These are phyloP conservation scores for Sphaerodactylus townsendi DNA, from an alignment of 2,113 vertebrate genomes.

Conservation along the genomic window DNA sequence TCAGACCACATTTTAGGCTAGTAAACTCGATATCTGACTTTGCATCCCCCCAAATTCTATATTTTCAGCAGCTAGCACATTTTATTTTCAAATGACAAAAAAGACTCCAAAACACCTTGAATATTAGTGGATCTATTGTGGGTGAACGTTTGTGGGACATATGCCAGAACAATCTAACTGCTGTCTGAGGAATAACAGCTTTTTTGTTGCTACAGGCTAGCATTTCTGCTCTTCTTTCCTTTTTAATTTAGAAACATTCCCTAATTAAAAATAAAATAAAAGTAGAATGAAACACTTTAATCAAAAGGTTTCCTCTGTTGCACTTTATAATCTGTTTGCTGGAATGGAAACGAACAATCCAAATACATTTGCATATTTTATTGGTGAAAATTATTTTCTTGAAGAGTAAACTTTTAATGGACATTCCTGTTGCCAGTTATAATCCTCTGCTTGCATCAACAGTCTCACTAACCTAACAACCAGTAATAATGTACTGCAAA, in stretches of 20 bases:
- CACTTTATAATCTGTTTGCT: slow-evolving; percentile 32
- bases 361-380: slow-evolving; percentile 13
- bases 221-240: neutral
- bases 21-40: neutral
- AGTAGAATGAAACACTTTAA: neutral
- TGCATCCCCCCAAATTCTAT: neutral
- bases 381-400: slow-evolving; percentile 26
- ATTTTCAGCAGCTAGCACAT: neutral
- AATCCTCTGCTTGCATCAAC: neutral
- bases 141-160: neutral
- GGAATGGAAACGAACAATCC: slow-evolving; percentile 34
- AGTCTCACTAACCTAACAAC: slow-evolving; percentile 31
- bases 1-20: slow-evolving; percentile 4
- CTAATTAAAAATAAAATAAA: neutral
- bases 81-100: neutral
- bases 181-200: neutral
- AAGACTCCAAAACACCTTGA: neutral
- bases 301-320: slow-evolving; percentile 19
- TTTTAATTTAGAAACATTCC: neutral
- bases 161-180: neutral
- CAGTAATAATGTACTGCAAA: slow-evolving; percentile 41
- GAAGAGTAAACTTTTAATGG: slow-evolving; percentile 46
- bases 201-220: neutral
- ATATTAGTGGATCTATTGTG: neutral
- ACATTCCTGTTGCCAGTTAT: slow-evolving; percentile 3